Base-by-base conservation (phyloP, 2,888 invertebrate species). In the Lampropteryx suffumata region DNA sequence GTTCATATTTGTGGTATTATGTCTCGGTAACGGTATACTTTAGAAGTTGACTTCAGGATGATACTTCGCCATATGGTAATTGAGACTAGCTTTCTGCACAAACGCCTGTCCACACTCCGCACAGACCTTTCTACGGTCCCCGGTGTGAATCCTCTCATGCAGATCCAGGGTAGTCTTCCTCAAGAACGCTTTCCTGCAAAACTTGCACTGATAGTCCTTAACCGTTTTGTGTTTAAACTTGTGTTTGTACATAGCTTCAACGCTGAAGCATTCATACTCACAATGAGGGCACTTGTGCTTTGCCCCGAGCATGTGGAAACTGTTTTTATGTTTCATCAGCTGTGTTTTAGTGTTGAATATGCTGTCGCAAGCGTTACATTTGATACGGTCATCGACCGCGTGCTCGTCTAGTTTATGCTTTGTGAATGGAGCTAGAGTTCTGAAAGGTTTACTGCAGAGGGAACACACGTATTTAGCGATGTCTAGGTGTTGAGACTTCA, bases 51-150 rank as follows among this genome's bases (percentile, higher is more conserved):
- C 84, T n/a, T 71, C 81, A 0, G 89, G 87, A 51, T 89, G 88
- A 41, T 87, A 80, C 33, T 85, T 90, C 0, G 73, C 63, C 88
- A 89, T 88, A 21, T 90, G 87, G 55, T 86, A 88, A 50, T 88
- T 89, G 43, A 87, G 59, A 47, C 89, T 87, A 0, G 88, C 84
- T 57, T 88, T 89, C 52, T 90, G 87, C 0, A 88, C 87, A 48
- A 89, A 91, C 28, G 86, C 84, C 48, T 89, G 83, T 0, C 84
- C 77, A 34, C 90, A 89, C 0, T 74, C 73, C 0, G 55, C 61
- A 48, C 90, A 90, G 0, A 83, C 75, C 45, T 87, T 84, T 55
- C 79, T 64, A 29, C 77, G 67, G 24, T 88, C 89, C 0, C 82
- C 87, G 0, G 85, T 88, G 24, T 90, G 89, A 0, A 88, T 87